A percentile compares a stretch with the other conserved stretches of the same genome.
phyloP scores from a whole-genome alignment of 2,888 invertebrate species.

The Lysandra bellargus region DNA sequence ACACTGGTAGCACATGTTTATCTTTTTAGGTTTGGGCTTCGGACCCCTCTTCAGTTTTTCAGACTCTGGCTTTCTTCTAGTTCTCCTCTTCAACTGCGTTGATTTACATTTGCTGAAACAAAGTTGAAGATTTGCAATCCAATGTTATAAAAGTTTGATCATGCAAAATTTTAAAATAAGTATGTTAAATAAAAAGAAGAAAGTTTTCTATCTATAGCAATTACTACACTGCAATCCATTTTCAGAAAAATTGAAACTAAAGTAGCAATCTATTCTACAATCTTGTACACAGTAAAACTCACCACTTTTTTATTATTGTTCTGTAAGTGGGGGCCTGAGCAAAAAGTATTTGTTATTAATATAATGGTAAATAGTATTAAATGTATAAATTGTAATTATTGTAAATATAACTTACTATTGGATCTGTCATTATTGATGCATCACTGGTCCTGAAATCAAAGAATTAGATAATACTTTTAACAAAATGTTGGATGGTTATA shows the following conservation, averaged over 20 bases:
- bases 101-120: slow-evolving; percentile 63
- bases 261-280: background rate
- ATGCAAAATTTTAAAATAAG: background rate
- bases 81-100: slow-evolving; percentile 52
- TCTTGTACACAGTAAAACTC: slow-evolving; percentile 39
- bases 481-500: background rate
- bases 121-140: background rate
- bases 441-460: slow-evolving; percentile 67
- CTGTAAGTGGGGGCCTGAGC: slow-evolving; percentile 55
- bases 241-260: background rate
- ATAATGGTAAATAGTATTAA: slow-evolving; percentile 7
- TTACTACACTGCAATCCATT: background rate
- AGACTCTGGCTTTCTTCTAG: slow-evolving; percentile 77
- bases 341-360: slow-evolving; percentile 33
- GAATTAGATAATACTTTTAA: background rate
- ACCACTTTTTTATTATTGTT: slow-evolving; percentile 69
- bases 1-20: slow-evolving; percentile 80
- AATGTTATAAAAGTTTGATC: background rate
- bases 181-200: too few relatives aligned
- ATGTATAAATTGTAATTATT: background rate
- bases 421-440: slow-evolving; percentile 81
- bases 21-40: slow-evolving; percentile 80
- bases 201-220: background rate
- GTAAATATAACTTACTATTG: slow-evolving; percentile 54
- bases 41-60: slow-evolving; percentile 82